A percentile compares a stretch with the other conserved stretches of the same genome.
Evolutionary conservation across 2,797 vertebrate genomes (phyloP).

Genomic region (Ctenopoma multispine): DNA sequence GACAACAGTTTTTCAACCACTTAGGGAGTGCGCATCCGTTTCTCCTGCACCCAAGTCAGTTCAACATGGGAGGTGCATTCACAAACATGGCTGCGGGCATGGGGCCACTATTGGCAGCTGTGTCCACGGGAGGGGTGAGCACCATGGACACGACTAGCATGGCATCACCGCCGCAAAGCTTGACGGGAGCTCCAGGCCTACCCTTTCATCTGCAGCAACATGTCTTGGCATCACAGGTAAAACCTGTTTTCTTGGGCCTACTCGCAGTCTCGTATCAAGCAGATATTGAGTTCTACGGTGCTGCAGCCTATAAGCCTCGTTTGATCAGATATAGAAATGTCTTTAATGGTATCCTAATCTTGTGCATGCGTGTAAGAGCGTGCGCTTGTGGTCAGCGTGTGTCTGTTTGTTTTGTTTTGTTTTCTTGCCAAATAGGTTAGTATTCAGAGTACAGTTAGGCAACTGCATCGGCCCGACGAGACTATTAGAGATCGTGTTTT

Average conservation of each 20-base stretch:
- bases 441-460: slow-evolving; percentile 8
- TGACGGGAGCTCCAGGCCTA: slow-evolving; percentile 89
- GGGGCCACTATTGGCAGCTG: slow-evolving; percentile 93
- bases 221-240: slow-evolving; percentile 96
- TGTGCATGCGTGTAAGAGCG: background rate
- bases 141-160: slow-evolving; percentile 92
- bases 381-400: background rate
- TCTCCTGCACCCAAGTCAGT: slow-evolving; percentile 95
- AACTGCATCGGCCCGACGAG: background rate
- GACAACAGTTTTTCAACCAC: slow-evolving; percentile 96
- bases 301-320: background rate
- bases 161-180: slow-evolving; percentile 89
- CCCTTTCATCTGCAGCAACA: slow-evolving; percentile 99
- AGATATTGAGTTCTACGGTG: slow-evolving; percentile 5
- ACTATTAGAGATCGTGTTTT: background rate
- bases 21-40: slow-evolving; percentile 91
- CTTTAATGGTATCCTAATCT: background rate
- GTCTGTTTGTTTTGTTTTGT: slow-evolving; percentile 18
- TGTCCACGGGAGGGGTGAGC: slow-evolving; percentile 90
- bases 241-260: slow-evolving; percentile 55
- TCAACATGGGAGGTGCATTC: slow-evolving; percentile 97
- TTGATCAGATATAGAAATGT: slow-evolving; percentile 2
- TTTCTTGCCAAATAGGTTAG: background rate
- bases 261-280: slow-evolving; percentile 6
- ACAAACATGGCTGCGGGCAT: slow-evolving; percentile 95